Evolutionary conservation across 2,888 invertebrate species (phyloP), one percentile per base, ranked within the genome.

Genomic region (Oxycera nigricornis): DNA sequence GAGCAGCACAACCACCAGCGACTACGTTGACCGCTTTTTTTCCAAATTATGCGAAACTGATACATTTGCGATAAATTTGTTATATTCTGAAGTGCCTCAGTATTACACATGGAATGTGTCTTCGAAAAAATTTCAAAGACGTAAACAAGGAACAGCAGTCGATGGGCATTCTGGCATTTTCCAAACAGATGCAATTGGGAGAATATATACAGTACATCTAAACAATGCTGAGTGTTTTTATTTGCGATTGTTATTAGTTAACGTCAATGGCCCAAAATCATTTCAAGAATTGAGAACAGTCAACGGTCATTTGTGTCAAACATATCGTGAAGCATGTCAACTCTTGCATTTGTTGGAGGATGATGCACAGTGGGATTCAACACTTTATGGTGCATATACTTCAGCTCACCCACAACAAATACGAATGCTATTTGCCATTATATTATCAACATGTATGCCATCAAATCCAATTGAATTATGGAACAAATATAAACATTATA

Each of bases 341-440:
- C n/a, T n/a, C 9, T 17, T 50, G 17, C 9, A 50, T 50, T 17
- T 50, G 9, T 17, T 50, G 9, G 50, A 50, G 9, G 17, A 50
- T 50, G 50, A 50, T 50, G 50, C 50, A 50, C 17, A 35, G 6
- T 35, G 35, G 35, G 35, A 35, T 35, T 35, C 35, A 35, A 35
- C 35, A 35, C 35, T 35, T 35, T 11, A 35, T 35, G 35, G 11
- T 35, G 35, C 35, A 35, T 35, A 6, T 35, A 35, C 35, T 35
- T 35, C 35, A 35, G 35, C 35, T 35, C 35, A 35, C 11, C 35
- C 35, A 35, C 35, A 35, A 35, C 35, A 35, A 35, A 35, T 35
- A 83, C 86, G 97, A 14, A 90, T 90, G 2, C 59, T 59, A 14
- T 35, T 35, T 35, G 35, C 11, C 35, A 35, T 35, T 35, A 35